Evolutionary conservation across 37 sponge, comb jelly and placozoan genomes (phyloP).

Genomic region (Diacarnus erythraeanus): DNA sequence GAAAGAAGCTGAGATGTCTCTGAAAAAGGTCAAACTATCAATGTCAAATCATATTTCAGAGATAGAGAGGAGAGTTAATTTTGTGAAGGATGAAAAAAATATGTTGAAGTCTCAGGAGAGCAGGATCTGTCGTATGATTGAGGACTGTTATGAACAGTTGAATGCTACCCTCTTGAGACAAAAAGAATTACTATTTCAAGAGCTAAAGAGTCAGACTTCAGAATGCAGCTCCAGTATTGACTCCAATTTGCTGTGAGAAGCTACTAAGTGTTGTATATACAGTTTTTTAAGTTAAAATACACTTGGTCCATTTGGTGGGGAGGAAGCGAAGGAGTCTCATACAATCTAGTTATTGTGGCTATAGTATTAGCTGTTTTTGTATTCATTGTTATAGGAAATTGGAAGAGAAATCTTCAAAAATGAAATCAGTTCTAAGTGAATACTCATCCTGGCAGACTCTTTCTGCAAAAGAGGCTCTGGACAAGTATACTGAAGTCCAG

Average conservation of each 20-base stretch:
- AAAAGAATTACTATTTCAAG: conserved; percentile 23
- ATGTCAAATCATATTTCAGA: conserved; percentile 1
- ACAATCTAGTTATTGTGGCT: background rate
- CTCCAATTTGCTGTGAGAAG: conserved; percentile 6
- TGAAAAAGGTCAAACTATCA: background rate
- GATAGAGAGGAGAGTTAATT: conserved; percentile 3
- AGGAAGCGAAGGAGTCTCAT: background rate
- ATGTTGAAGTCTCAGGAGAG: conserved; percentile 12
- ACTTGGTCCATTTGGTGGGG: too few species aligned
- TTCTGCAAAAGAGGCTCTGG: conserved; percentile 21
- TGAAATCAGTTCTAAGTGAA: background rate
- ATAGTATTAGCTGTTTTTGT: background rate
- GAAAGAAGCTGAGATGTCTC: background rate
- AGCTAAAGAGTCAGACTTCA: conserved; percentile 10
- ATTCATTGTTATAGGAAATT: background rate
- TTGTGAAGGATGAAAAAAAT: conserved; percentile 30
- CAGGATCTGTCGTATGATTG: background rate
- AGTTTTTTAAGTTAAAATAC: too few species aligned
- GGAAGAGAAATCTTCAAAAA: background rate
- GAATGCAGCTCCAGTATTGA: background rate
- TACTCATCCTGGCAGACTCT: conserved; percentile 26
- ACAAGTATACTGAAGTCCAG: background rate
- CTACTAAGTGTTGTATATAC: too few species aligned
- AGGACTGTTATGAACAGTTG: conserved; percentile 13
- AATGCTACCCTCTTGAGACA: conserved; percentile 11